Evolutionary conservation across 2,113 vertebrate genomes (phyloP).

Genomic region (Alectura lathami): DNA sequence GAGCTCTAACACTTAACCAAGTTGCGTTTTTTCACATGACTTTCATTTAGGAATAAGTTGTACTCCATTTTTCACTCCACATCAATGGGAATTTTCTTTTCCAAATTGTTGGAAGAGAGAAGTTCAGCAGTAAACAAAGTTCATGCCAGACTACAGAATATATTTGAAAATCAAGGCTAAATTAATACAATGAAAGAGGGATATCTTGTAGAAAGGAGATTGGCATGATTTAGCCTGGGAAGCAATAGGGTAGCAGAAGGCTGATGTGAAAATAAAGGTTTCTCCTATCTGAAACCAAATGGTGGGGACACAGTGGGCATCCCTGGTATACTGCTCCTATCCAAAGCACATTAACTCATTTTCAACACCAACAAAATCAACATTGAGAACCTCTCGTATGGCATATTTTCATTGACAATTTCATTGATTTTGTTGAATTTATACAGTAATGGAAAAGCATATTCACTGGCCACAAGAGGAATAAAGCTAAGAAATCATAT

Average conservation of each 20-base stretch:
- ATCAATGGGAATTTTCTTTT: background rate
- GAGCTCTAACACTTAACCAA: background rate
- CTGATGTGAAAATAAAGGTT: background rate
- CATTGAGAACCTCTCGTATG: background rate
- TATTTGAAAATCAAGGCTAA: background rate
- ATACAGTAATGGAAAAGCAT: background rate
- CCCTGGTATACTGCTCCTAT: background rate
- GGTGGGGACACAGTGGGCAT: too few species aligned
- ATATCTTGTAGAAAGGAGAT: background rate
- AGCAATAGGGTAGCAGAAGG: background rate
- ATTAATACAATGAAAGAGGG: background rate
- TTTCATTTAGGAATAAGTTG: background rate
- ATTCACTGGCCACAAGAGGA: constrained; percentile 7
- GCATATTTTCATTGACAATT: background rate
- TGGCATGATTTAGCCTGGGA: background rate
- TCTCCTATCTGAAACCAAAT: background rate
- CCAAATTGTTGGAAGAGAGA: background rate
- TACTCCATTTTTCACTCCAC: background rate
- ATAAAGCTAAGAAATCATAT: background rate
- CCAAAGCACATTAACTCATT: background rate
- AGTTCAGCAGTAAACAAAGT: background rate
- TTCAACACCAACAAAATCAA: background rate
- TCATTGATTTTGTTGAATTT: background rate
- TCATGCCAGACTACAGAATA: background rate
- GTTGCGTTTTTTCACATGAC: background rate